Evolutionary conservation across 2,113 vertebrate species (phyloP), one percentile per base, ranked within the genome.

Genomic region (Gasterosteus nipponicus): DNA sequence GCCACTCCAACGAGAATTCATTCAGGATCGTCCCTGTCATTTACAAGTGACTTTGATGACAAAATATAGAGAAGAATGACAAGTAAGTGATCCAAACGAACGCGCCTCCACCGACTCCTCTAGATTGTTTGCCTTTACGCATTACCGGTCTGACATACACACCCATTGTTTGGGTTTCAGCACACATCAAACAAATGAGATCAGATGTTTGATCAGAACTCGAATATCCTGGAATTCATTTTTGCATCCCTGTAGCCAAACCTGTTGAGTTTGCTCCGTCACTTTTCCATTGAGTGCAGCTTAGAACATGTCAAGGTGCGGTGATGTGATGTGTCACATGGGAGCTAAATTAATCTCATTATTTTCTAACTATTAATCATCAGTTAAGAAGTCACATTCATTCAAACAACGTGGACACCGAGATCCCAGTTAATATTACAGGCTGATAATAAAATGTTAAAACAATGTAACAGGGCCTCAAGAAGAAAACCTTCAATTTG

Each of bases 201-300:
- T 38, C 29, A 71, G 57, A 85, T 84, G 83, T 89, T 91, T 81
- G 72, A 44, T 65, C 15, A 83, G 63, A 61, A 73, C 11, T 46
- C 69, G 4, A 64, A 66, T 10, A 66, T 87, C 78, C 80, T 75
- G 68, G 66, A 76, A 22, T 16, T 39, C 26, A 16, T 19, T 75
- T 26, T 75, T 67, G 26, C 15, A 53, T 60, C 3, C 10, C 4
- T 15, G 26, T 35, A 5, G 39, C 3, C 47, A 60, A 38, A 70
- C 53, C 71, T 42, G 31, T 11, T 35, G 2, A 8, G 38, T 1
- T 56, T 5, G 2, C 1, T 6, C 51, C 10, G n/a, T 42, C 0
- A 8, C 3, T 7, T 47, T 7, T 19, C 9, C 31, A 11, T 38
- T 16, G 7, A 1, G 15, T 22, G 39, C 10, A 42, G 49, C 26